These are phyloP conservation scores for Potamarius usumacintae DNA, from an alignment of 2,113 vertebrate genomes.

Conservation along the genomic window DNA sequence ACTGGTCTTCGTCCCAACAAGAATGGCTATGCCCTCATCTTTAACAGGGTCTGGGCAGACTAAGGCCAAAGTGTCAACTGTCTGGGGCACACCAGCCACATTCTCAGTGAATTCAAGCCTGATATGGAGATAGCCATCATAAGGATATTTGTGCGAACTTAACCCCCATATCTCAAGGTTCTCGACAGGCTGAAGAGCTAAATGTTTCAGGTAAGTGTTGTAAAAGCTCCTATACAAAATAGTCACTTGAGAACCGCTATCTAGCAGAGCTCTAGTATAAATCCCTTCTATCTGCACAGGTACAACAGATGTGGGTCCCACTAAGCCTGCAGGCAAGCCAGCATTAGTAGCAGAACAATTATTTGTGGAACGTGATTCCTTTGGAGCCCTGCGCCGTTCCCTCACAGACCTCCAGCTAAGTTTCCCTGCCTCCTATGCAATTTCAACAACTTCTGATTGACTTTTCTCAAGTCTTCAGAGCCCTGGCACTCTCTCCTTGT, in stretches of 20 bases:
- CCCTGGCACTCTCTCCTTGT: too few relatives aligned
- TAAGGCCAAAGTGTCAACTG: background rate
- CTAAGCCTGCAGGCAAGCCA: background rate
- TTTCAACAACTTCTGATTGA: slow-evolving; percentile 1
- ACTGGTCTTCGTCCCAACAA: slow-evolving; percentile 36
- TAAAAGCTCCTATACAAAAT: slow-evolving; percentile 21
- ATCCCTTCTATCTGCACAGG: background rate
- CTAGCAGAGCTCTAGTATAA: background rate
- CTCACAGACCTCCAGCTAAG: background rate
- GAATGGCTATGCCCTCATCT: background rate
- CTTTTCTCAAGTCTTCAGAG: background rate
- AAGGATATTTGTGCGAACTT: slow-evolving; percentile 19
- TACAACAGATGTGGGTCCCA: background rate
- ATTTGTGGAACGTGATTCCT: slow-evolving; percentile 2
- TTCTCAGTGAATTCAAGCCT: slow-evolving; percentile 4
- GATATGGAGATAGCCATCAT: slow-evolving; percentile 17
- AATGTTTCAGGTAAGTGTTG: slow-evolving; percentile 7
- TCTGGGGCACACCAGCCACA: slow-evolving; percentile 11
- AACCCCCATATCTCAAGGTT: slow-evolving; percentile 26
- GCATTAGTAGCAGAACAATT: too few relatives aligned
- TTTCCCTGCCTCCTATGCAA: background rate
- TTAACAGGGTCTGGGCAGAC: slow-evolving; percentile 3
- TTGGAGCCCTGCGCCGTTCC: background rate
- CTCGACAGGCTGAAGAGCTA: slow-evolving; percentile 8
- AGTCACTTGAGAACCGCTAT: slow-evolving; percentile 30